These are phyloP conservation scores for Aphyosemion australe DNA, from an alignment of 2,113 vertebrate species.

Conservation along the genomic window DNA sequence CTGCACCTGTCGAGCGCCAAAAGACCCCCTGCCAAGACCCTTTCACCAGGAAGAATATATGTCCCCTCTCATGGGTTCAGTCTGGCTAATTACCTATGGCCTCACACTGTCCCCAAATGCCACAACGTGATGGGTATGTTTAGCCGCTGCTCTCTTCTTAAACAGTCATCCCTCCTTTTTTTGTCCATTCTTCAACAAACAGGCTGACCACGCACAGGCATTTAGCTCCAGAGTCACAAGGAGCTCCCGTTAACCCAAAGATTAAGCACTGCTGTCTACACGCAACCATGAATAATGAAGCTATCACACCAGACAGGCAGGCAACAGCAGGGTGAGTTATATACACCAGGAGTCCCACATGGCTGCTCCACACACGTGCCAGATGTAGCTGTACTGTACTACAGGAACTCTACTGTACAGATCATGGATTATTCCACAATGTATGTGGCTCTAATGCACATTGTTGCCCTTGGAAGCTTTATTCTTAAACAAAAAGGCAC, in stretches of 20 bases:
- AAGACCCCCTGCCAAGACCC: slow-evolving; percentile 84
- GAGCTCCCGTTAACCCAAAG: slow-evolving; percentile 61
- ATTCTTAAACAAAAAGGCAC: too few species aligned
- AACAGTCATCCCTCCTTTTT: slow-evolving; percentile 25
- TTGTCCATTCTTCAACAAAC: slow-evolving; percentile 28
- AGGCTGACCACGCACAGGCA: slow-evolving; percentile 55
- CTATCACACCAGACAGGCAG: slow-evolving; percentile 74
- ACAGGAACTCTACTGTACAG: slow-evolving; percentile 28
- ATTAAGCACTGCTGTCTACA: slow-evolving; percentile 81
- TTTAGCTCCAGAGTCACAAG: slow-evolving; percentile 58
- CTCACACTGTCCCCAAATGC: slow-evolving; percentile 70
- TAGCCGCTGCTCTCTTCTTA: slow-evolving; percentile 47
- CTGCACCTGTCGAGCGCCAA: slow-evolving; percentile 89
- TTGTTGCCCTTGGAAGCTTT: too few species aligned
- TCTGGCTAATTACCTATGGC: slow-evolving; percentile 84
- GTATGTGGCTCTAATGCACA: too few species aligned
- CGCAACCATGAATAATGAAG: slow-evolving; percentile 81
- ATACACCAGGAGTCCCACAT: slow-evolving; percentile 56
- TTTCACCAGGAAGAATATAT: slow-evolving; percentile 91
- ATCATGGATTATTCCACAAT: slow-evolving; percentile 58
- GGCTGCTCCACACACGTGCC: slow-evolving; percentile 51
- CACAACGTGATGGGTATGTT: slow-evolving; percentile 16
- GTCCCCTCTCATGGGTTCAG: slow-evolving; percentile 80
- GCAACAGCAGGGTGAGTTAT: slow-evolving; percentile 68
- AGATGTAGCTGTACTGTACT: slow-evolving; percentile 35